Evolutionary conservation across 2,888 invertebrate genomes (phyloP).

Genomic region (Stenichneumon culpator): DNA sequence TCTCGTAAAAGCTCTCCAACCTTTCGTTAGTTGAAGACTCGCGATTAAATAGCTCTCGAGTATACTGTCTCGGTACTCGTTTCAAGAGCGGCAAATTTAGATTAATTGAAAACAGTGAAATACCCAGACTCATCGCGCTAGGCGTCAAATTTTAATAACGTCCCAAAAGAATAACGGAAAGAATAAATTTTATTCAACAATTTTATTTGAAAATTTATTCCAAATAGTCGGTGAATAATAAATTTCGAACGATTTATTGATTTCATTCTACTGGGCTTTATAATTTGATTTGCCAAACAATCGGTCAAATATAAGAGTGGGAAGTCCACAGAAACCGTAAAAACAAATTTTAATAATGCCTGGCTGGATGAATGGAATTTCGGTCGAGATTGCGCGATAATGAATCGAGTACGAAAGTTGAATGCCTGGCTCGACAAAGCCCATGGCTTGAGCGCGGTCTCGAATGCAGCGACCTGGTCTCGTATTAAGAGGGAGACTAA

Average conservation of each 20-base stretch:
- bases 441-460: conserved; percentile 4
- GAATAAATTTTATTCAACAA: conserved; percentile 3
- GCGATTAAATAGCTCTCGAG: background rate
- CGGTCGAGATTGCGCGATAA: conserved; percentile 36
- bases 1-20: conserved; percentile 15
- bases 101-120: conserved; percentile 3
- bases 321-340: conserved; percentile 33
- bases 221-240: background rate
- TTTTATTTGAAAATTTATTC: conserved; percentile 9
- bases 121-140: background rate
- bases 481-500: background rate
- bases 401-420: conserved; percentile 24
- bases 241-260: background rate
- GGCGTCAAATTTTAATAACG: background rate
- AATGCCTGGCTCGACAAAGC: conserved; percentile 22
- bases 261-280: background rate
- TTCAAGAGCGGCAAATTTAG: background rate
- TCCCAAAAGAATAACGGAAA: background rate
- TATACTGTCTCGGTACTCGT: background rate
- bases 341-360: conserved; percentile 44
- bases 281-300: conserved; percentile 29
- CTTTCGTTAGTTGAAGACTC: background rate
- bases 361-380: conserved; percentile 22
- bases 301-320: background rate
- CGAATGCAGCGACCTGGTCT: background rate